These are phyloP conservation scores for Talpa occidentalis DNA, from an alignment of 2,113 vertebrate species.

Conservation along the genomic window DNA sequence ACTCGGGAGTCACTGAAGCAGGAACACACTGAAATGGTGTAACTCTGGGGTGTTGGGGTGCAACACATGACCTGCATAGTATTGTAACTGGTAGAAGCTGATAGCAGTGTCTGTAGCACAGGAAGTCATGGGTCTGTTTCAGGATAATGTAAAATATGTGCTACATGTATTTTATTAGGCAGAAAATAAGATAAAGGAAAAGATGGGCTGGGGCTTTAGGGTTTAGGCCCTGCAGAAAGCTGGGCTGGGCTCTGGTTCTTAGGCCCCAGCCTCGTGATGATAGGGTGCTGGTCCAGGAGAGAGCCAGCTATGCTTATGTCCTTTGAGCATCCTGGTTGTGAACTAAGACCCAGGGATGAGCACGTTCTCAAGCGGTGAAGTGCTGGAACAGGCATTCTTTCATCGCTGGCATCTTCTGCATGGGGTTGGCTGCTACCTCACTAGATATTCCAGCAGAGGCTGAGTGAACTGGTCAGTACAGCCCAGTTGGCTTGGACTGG, in stretches of 20 bases:
- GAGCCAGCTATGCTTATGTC: neutral
- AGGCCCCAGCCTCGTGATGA: neutral
- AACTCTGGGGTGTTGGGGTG: accelerated
- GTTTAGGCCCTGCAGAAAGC: neutral
- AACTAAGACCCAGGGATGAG: neutral
- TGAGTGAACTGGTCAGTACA: neutral
- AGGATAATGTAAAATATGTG: neutral
- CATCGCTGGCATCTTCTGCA: neutral
- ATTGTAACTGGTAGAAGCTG: neutral
- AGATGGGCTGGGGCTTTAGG: neutral
- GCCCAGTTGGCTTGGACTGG: neutral
- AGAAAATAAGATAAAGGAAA: neutral
- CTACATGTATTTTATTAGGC: neutral
- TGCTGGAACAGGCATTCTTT: neutral
- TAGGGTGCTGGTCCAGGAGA: neutral
- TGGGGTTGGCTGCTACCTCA: neutral
- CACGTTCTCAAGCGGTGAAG: neutral
- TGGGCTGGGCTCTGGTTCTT: neutral
- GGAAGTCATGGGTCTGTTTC: neutral
- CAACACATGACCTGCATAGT: neutral
- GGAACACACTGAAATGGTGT: neutral
- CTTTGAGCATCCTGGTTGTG: neutral
- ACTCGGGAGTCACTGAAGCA: neutral
- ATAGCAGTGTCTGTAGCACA: neutral
- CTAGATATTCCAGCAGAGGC: neutral